Percentiles rank a stretch among this genome's conserved stretches.
phyloP scores from a whole-genome alignment of 2,113 vertebrate species.

The Suricata suricatta region DNA sequence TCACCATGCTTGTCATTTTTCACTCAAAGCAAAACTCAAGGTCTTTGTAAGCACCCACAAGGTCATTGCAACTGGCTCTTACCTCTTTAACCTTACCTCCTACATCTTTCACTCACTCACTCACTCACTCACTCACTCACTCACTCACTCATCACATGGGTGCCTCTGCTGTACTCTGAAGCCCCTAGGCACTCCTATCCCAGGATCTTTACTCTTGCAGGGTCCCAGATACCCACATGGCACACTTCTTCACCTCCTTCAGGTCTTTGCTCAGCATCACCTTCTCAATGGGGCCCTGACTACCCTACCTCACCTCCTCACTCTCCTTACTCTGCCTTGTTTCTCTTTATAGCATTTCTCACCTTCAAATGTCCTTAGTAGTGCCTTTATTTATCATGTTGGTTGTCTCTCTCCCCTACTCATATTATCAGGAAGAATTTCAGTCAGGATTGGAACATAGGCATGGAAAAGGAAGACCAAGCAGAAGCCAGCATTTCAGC shows the following conservation, averaged over 20 bases:
- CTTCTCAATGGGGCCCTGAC: background rate
- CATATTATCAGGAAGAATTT: background rate
- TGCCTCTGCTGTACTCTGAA: background rate
- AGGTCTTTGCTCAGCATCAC: background rate
- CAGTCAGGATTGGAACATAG: background rate
- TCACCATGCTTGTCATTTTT: background rate
- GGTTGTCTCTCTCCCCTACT: background rate
- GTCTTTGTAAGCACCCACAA: background rate
- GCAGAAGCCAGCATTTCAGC: background rate
- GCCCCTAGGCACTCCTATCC: background rate
- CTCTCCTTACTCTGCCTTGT: background rate
- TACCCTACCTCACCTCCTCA: background rate
- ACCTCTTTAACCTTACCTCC: background rate
- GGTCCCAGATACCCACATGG: background rate
- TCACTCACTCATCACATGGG: background rate
- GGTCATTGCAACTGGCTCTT: background rate
- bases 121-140: background rate
- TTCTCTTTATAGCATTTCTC: slow-evolving; percentile 10
- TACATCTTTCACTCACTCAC: background rate
- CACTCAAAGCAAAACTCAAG: background rate
- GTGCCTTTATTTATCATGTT: background rate
- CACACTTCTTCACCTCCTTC: background rate
- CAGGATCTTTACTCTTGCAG: background rate
- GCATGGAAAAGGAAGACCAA: background rate
- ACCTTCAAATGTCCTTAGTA: background rate